Conservation (phyloP, 2,113 vertebrate species). For the Australoheros scitulus region DNA sequence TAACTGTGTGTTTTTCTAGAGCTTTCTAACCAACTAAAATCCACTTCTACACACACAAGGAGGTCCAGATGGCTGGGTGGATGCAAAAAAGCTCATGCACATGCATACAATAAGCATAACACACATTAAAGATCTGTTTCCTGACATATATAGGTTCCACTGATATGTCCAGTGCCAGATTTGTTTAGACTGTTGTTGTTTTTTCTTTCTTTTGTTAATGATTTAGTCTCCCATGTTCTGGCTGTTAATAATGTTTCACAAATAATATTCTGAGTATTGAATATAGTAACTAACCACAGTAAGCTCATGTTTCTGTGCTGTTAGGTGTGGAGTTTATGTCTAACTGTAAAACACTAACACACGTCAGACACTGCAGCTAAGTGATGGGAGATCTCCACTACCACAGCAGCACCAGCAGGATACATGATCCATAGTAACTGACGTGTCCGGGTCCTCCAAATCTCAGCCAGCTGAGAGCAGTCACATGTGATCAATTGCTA, state of each 20-base stretch:
- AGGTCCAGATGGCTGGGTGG: constrained; percentile 78
- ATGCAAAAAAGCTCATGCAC: constrained; percentile 50
- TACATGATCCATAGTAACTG: constrained; percentile 33
- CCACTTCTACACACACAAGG: constrained; percentile 70
- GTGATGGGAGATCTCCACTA: background rate
- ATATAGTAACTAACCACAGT: background rate
- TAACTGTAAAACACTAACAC: background rate
- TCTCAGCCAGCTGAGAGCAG: constrained; percentile 60
- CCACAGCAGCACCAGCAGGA: background rate
- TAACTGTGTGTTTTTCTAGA: constrained; percentile 74
- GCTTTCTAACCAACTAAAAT: constrained; percentile 70
- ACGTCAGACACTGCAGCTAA: background rate
- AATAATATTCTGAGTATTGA: background rate
- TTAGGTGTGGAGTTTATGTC: background rate
- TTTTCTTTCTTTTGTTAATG: background rate
- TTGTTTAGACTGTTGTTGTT: background rate
- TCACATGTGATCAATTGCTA: constrained; percentile 67
- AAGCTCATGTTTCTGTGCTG: background rate
- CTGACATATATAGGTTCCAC: background rate
- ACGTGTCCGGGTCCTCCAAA: constrained; percentile 48
- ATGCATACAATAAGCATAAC: constrained; percentile 1
- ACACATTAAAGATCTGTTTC: constrained; percentile 7
- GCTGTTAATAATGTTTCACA: background rate
- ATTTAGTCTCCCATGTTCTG: background rate
- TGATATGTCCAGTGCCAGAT: background rate